phyloP scores from a whole-genome alignment of 2,113 vertebrate species.

The Tragelaphus imberbis region DNA sequence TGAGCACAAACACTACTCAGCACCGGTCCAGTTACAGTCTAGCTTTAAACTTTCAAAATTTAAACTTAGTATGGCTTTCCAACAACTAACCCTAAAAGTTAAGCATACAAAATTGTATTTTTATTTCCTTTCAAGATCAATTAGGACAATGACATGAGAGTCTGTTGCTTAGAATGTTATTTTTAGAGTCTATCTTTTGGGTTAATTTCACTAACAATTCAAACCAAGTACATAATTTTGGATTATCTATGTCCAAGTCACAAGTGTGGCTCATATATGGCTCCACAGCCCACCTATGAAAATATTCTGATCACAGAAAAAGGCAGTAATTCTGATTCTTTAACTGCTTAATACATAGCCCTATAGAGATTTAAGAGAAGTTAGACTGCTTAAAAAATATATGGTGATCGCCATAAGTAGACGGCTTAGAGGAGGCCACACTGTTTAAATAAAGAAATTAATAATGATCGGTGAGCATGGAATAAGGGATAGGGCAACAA shows the following conservation, averaged over 20 bases:
- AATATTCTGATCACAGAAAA: conserved; percentile 19
- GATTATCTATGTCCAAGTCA: conserved; percentile 18
- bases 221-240: conserved; percentile 5
- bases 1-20: not conserved
- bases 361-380: not conserved
- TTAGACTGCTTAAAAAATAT: not conserved
- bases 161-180: not conserved
- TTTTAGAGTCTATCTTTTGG: not conserved
- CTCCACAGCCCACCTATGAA: not conserved
- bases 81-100: conserved; percentile 3
- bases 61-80: conserved; percentile 6
- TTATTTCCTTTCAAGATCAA: conserved; percentile 22
- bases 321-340: not conserved
- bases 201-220: conserved; percentile 53
- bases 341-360: not conserved
- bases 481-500: conserved; percentile 3
- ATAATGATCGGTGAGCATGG: not conserved
- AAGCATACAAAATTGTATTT: conserved; percentile 13
- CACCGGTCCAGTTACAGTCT: not conserved
- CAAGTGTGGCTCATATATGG: not conserved
- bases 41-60: conserved; percentile 19
- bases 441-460: conserved; percentile 1
- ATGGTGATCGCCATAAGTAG: not conserved
- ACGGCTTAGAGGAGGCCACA: not conserved
- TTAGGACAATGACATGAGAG: conserved; percentile 30